Evolutionary conservation across 2,113 vertebrate species (phyloP).

Genomic region (Hystrix brachyura): DNA sequence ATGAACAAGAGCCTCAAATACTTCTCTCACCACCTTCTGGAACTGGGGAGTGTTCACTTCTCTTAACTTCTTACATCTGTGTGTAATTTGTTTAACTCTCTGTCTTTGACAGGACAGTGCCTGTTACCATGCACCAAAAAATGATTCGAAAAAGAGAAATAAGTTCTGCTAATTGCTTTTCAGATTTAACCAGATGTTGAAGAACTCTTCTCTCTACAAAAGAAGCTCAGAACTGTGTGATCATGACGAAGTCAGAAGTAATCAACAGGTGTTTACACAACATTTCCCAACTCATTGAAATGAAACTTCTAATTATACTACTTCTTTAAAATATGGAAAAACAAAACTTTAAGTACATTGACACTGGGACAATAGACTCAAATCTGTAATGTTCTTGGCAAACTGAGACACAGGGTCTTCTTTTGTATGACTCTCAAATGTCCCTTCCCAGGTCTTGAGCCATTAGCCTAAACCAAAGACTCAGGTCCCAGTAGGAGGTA

Average conservation of each 20-base stretch:
- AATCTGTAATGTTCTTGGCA: not conserved
- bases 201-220: not conserved
- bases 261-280: not conserved
- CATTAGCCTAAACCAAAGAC: not conserved
- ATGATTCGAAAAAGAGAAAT: not conserved
- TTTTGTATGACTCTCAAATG: not conserved
- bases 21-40: not conserved
- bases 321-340: not conserved
- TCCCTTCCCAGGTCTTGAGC: not conserved
- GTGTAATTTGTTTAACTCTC: not conserved
- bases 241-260: not conserved
- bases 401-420: not conserved
- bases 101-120: constrained; percentile 23
- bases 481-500: not conserved
- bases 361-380: not conserved
- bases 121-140: not conserved
- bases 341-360: not conserved
- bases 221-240: not conserved
- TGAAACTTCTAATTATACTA: not conserved
- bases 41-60: not conserved
- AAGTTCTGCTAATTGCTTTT: not conserved
- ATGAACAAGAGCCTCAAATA: not conserved
- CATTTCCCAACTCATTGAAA: not conserved
- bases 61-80: not conserved
- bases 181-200: not conserved